phyloP scores from a whole-genome alignment of 2,888 invertebrate species.

The Andrena camellia region DNA sequence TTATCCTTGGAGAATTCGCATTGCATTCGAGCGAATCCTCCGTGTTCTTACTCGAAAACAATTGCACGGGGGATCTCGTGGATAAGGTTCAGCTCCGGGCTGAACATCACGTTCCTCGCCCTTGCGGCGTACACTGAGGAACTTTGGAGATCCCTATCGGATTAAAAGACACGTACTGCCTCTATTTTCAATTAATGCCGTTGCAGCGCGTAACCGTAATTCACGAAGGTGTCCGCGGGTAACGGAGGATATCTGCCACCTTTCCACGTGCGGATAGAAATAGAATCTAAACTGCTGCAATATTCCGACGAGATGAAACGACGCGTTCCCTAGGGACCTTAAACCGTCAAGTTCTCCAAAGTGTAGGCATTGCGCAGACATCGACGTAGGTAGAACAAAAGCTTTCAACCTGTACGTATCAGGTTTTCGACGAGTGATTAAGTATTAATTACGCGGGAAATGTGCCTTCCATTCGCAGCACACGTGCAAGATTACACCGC shows the following conservation, averaged over 20 bases:
- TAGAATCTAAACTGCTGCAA: background rate
- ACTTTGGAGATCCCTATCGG: background rate
- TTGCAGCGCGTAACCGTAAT: background rate
- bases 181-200: constrained; percentile 12
- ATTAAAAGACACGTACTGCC: constrained; percentile 1
- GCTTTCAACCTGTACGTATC: background rate
- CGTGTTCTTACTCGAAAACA: constrained; percentile 13
- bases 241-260: background rate
- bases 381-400: background rate
- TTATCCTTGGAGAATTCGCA: background rate
- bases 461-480: background rate
- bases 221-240: background rate
- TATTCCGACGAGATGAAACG: background rate
- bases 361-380: background rate
- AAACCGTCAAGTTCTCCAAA: background rate
- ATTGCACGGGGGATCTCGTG: background rate
- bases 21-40: background rate
- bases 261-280: background rate
- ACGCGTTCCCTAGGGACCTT: background rate
- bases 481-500: background rate
- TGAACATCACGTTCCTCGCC: constrained; percentile 23
- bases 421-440: background rate
- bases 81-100: background rate
- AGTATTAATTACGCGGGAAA: background rate
- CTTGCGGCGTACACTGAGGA: constrained; percentile 15